phyloP scores from a whole-genome alignment of 2,797 vertebrate genomes.

The Petrocephalus sullivani region DNA sequence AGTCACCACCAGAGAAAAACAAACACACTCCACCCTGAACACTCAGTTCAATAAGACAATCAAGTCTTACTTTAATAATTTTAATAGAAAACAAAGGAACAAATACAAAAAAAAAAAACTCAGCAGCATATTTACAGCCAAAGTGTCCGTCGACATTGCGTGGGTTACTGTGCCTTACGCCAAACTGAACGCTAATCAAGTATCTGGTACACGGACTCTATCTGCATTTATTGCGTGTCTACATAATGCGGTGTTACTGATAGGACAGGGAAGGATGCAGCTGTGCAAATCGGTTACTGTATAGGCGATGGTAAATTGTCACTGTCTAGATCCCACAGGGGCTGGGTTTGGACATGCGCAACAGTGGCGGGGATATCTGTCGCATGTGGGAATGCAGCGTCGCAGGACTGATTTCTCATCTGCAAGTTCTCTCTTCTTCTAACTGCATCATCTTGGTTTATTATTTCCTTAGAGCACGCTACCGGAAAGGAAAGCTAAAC shows the following conservation, averaged over 20 bases:
- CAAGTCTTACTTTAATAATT: slow-evolving; percentile 45
- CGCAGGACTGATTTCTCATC: not conserved
- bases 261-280: slow-evolving; percentile 28
- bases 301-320: not conserved
- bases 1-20: not conserved
- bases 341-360: not conserved
- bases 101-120: slow-evolving; percentile 61
- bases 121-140: slow-evolving; percentile 60
- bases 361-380: not conserved
- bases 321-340: not conserved
- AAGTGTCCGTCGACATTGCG: slow-evolving; percentile 34
- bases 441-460: not conserved
- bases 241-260: slow-evolving; percentile 29
- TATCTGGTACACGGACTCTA: slow-evolving; percentile 26
- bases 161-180: slow-evolving; percentile 44
- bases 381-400: not conserved
- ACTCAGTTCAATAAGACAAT: not conserved
- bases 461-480: not conserved
- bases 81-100: slow-evolving; percentile 69
- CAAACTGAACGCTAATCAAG: slow-evolving; percentile 40
- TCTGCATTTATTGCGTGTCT: slow-evolving; percentile 24
- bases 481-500: not conserved
- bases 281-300: slow-evolving; percentile 22
- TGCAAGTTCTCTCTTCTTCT: not conserved
- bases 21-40: not conserved